A percentile compares a stretch with the other conserved stretches of the same genome.
Conservation (phyloP, 2,113 vertebrate species). For the Ancistrus triradiatus region DNA sequence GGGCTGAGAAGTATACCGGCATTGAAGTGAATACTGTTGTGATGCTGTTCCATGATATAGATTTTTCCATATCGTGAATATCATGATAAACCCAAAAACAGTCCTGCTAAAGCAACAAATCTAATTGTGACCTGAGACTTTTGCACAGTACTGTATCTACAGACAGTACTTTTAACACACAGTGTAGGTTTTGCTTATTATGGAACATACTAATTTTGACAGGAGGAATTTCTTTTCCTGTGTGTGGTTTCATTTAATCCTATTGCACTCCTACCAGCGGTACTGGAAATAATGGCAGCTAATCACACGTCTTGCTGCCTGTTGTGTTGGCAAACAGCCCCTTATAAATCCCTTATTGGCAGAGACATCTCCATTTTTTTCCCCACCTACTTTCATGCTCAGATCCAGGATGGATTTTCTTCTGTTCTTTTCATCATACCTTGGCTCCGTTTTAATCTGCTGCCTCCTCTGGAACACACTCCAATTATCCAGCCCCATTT, state of each 20-base stretch:
- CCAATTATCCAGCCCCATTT: no score
- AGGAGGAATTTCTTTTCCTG: background rate
- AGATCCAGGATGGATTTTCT: conserved; percentile 7
- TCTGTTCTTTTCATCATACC: background rate
- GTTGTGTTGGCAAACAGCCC: conserved; percentile 25
- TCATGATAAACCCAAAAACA: no score
- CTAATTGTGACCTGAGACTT: no score
- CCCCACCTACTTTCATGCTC: conserved; percentile 16
- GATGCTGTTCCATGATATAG: no score
- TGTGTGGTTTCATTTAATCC: conserved; percentile 17
- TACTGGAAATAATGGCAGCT: background rate
- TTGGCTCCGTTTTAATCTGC: conserved; percentile 15
- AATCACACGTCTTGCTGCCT: background rate
- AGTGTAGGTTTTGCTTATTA: background rate
- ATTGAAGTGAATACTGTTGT: no score
- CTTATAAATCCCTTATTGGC: conserved; percentile 31
- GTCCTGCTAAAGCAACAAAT: no score
- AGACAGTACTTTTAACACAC: background rate
- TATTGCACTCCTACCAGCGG: background rate
- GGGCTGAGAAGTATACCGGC: no score
- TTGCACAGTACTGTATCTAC: no score
- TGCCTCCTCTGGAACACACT: background rate
- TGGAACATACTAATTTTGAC: conserved; percentile 2
- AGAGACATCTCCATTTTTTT: background rate
- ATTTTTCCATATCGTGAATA: no score